Percentiles rank a stretch among this genome's conserved stretches.
phyloP scores from a whole-genome alignment of 2,113 vertebrate genomes.

The Phodopus roborovskii region DNA sequence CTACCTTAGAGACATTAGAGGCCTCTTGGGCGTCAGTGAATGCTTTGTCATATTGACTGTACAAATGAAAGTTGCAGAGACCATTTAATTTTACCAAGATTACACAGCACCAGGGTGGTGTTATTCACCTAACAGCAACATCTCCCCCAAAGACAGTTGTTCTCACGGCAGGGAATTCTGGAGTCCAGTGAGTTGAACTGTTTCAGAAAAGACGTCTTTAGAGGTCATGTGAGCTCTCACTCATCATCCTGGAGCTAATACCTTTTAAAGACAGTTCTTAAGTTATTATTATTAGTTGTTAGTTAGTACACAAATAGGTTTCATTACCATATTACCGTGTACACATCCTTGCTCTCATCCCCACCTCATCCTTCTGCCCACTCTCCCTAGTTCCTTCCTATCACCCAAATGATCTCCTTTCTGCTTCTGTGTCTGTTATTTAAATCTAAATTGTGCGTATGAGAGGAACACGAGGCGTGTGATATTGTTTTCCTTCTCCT shows the following conservation, averaged over 20 bases:
- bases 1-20: neutral
- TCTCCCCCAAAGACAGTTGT: neutral
- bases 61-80: slow-evolving; percentile 46
- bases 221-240: neutral
- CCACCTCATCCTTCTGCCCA: neutral
- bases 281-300: neutral
- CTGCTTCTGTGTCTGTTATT: neutral
- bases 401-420: neutral
- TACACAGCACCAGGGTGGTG: neutral
- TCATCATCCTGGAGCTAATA: neutral
- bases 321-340: neutral
- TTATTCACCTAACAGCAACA: neutral
- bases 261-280: neutral
- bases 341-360: neutral
- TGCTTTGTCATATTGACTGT: slow-evolving; percentile 52
- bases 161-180: neutral
- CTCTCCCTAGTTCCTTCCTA: too few relatives aligned
- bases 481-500: neutral
- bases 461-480: too few relatives aligned
- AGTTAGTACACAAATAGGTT: neutral
- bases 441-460: neutral
- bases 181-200: neutral
- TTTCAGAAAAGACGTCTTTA: neutral
- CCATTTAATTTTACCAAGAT: slow-evolving; percentile 8
- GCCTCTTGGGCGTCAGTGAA: slow-evolving; percentile 2